These are phyloP conservation scores for Drosophila hydei DNA, from an alignment of 1,140 invertebrate species.

Conservation along the genomic window DNA sequence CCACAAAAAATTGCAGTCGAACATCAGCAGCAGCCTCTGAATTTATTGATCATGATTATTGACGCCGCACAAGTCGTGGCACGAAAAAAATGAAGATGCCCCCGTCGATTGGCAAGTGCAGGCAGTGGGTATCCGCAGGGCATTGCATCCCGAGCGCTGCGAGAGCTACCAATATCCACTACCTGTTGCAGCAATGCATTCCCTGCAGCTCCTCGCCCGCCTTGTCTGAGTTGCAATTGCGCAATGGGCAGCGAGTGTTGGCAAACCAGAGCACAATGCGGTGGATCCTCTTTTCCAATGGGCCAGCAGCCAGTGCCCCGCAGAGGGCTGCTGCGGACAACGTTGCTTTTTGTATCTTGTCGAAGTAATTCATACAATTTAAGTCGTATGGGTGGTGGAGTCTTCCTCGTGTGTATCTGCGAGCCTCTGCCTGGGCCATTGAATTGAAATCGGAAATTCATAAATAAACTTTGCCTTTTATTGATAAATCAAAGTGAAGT, in stretches of 20 bases:
- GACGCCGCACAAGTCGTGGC: constrained; percentile 71
- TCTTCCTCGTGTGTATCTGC: neutral
- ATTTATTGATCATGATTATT: constrained; percentile 80
- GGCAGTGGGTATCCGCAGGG: constrained; percentile 14
- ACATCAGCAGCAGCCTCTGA: constrained; percentile 49
- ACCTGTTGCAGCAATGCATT: constrained; percentile 32
- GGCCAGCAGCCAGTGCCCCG: neutral
- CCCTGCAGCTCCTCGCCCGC: neutral
- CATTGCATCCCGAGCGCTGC: constrained; percentile 11
- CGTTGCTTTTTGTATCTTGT: constrained; percentile 38
- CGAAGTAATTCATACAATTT: constrained; percentile 63
- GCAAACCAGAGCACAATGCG: constrained; percentile 23
- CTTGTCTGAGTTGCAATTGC: constrained; percentile 32
- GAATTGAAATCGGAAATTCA: constrained; percentile 71
- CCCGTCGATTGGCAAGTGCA: constrained; percentile 53
- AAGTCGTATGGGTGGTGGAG: constrained; percentile 40
- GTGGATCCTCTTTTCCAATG: neutral
- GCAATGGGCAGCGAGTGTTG: constrained; percentile 11
- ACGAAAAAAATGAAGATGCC: constrained; percentile 51
- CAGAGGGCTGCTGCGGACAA: neutral
- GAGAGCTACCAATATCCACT: constrained; percentile 43
- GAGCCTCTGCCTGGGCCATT: constrained; percentile 29
- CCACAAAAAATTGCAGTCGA: constrained; percentile 20
- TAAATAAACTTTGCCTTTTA: constrained; percentile 73
- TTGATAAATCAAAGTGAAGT: constrained; percentile 76